Conservation (phyloP, 2,113 vertebrate genomes). For the Lasiurus cinereus region DNA sequence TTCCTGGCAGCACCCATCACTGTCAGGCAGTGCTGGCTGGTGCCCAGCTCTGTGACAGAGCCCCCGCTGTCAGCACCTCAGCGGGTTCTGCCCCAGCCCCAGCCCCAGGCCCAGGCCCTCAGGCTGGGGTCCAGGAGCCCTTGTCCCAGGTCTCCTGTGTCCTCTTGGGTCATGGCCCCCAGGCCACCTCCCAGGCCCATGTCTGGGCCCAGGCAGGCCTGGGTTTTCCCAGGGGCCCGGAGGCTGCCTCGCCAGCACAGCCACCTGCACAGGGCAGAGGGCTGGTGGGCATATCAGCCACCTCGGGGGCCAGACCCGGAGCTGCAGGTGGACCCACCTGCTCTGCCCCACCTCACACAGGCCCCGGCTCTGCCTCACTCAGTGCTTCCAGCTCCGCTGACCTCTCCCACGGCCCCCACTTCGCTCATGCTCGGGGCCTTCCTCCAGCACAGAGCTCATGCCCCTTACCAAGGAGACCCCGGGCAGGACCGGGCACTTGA, state of each 20-base stretch:
- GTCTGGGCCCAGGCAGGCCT: too few relatives aligned
- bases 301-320: accelerated
- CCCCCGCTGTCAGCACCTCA: too few relatives aligned
- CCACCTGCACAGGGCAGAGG: accelerated
- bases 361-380: neutral
- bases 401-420: neutral
- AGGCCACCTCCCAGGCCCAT: too few relatives aligned
- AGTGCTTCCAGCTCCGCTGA: neutral
- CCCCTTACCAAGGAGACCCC: neutral
- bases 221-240: too few relatives aligned
- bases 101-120: too few relatives aligned
- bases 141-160: too few relatives aligned
- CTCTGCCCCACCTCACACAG: neutral
- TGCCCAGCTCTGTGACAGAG: neutral
- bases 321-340: too few relatives aligned
- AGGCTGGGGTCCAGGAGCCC: too few relatives aligned
- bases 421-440: neutral
- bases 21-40: neutral
- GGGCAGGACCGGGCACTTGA: accelerated
- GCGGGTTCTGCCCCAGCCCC: too few relatives aligned
- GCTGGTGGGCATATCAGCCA: neutral
- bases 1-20: too few relatives aligned
- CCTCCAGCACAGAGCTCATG: accelerated
- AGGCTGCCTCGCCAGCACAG: accelerated
- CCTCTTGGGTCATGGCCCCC: too few relatives aligned